phyloP scores from a whole-genome alignment of 2,113 vertebrate genomes.

The Oxyura jamaicensis region DNA sequence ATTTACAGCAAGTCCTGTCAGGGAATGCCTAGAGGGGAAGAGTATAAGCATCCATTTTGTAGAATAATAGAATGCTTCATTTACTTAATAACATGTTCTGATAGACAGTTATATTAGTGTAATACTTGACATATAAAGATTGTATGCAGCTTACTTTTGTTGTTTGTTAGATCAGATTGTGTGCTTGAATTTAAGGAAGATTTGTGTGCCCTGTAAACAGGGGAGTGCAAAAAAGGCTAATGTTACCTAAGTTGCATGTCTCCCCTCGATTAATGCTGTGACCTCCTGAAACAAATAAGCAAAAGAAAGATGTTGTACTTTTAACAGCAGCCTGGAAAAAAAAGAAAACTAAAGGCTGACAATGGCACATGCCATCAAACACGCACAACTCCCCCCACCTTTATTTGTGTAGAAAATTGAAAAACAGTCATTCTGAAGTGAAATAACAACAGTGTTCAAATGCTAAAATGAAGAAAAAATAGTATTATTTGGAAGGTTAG shows the following conservation, averaged over 20 bases:
- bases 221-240: neutral
- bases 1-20: neutral
- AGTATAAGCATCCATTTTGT: neutral
- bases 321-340: neutral
- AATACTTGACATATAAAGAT: neutral
- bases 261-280: neutral
- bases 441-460: neutral
- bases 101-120: conserved; percentile 11
- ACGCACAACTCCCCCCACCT: fast-evolving
- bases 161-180: neutral
- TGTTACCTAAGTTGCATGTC: neutral
- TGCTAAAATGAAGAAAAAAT: neutral
- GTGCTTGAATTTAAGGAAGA: neutral
- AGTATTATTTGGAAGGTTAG: neutral
- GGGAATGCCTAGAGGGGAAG: neutral
- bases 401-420: neutral
- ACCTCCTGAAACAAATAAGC: neutral
- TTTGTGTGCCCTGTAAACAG: neutral
- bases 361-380: neutral
- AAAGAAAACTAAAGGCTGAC: neutral
- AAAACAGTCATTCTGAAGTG: neutral
- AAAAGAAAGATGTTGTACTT: neutral
- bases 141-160: conserved; percentile 6
- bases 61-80: neutral
- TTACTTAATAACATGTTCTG: neutral